phyloP scores from a whole-genome alignment of 2,888 invertebrate genomes.

The Andrena marginata region DNA sequence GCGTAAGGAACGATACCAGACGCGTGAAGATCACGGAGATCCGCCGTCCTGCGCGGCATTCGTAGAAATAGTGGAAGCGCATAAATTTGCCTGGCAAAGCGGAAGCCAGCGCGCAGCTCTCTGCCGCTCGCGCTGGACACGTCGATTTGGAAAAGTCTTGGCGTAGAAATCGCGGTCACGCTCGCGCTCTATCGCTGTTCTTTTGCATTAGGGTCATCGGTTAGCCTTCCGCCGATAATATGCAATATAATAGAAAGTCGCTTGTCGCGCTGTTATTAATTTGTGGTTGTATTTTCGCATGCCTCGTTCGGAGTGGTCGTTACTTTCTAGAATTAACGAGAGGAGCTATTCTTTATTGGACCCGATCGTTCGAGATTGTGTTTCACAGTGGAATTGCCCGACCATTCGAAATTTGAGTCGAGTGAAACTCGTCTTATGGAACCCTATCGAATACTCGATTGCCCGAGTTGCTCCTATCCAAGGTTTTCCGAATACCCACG shows the following conservation, averaged over 20 bases:
- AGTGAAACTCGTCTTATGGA: slow-evolving; percentile 4
- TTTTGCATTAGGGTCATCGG: slow-evolving; percentile 21
- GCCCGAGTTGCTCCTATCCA: no score
- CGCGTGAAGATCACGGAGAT: slow-evolving; percentile 17
- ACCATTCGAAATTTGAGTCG: background rate
- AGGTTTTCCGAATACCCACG: background rate
- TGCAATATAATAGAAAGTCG: slow-evolving; percentile 42
- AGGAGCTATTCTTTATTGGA: slow-evolving; percentile 7
- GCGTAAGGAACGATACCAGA: slow-evolving; percentile 26
- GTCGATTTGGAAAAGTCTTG: slow-evolving; percentile 11
- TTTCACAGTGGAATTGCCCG: background rate
- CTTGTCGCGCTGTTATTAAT: slow-evolving; percentile 39
- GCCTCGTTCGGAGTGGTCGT: slow-evolving; percentile 17
- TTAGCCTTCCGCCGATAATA: slow-evolving; percentile 4
- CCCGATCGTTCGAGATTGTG: slow-evolving; percentile 9
- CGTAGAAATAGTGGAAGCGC: background rate
- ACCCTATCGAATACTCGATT: background rate
- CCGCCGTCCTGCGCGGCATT: background rate
- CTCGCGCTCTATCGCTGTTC: slow-evolving; percentile 7
- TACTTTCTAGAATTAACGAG: slow-evolving; percentile 25
- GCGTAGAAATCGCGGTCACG: slow-evolving; percentile 38
- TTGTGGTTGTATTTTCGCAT: slow-evolving; percentile 41
- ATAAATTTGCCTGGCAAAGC: slow-evolving; percentile 5
- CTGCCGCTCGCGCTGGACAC: slow-evolving; percentile 8
- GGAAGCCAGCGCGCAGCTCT: background rate